These are phyloP conservation scores for Agriotes lineatus DNA, from an alignment of 2,888 invertebrate genomes.

Conservation along the genomic window DNA sequence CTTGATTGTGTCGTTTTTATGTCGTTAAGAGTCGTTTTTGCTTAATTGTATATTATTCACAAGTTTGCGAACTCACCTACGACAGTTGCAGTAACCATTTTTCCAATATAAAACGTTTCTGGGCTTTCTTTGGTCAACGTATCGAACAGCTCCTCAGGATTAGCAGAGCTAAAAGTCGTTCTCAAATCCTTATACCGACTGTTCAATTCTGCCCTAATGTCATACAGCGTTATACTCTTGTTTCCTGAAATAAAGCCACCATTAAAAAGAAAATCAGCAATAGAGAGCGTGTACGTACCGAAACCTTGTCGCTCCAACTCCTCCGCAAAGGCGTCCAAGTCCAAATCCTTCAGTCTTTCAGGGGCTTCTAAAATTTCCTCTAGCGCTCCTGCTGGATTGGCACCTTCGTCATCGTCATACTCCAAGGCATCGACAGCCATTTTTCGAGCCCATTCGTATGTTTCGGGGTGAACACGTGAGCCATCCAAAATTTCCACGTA, in stretches of 20 bases:
- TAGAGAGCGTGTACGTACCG: constrained; percentile 46
- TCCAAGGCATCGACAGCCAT: constrained; percentile 99
- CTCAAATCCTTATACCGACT: constrained; percentile 93
- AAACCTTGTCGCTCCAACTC: constrained; percentile 90
- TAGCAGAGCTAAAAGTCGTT: constrained; percentile 81
- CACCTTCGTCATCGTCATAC: constrained; percentile 97
- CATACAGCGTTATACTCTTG: constrained; percentile 95
- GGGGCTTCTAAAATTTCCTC: constrained; percentile 98
- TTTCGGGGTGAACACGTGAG: constrained; percentile 98
- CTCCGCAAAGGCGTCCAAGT: constrained; percentile 98
- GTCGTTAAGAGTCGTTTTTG: too few relatives aligned
- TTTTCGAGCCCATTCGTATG: constrained; percentile 99
- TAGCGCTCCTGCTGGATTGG: constrained; percentile 95
- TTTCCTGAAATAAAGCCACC: constrained; percentile 67
- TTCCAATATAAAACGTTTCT: constrained; percentile 90
- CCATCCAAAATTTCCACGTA: constrained; percentile 97
- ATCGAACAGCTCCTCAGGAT: constrained; percentile 91
- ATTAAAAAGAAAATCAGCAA: background rate
- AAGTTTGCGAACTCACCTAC: too few relatives aligned
- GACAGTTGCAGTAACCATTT: constrained; percentile 87
- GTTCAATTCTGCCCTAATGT: constrained; percentile 96
- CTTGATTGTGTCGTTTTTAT: too few relatives aligned
- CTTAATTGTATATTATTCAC: too few relatives aligned
- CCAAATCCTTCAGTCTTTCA: constrained; percentile 93
- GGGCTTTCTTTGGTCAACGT: constrained; percentile 97